Evolutionary conservation across 2,113 vertebrate species (phyloP).

Genomic region (Aix galericulata): DNA sequence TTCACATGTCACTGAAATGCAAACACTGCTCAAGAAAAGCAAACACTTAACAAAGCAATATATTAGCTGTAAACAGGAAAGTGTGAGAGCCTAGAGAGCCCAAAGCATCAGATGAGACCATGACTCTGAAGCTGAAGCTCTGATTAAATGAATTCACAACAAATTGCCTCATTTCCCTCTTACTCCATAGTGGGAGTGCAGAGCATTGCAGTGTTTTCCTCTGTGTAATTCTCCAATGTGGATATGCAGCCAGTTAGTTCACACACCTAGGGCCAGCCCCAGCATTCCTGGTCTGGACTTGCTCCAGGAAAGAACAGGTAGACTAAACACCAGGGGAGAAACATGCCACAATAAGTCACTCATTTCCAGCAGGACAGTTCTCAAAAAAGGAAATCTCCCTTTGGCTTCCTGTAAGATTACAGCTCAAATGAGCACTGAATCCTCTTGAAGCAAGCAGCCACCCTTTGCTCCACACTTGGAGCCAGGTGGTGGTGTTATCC

Average conservation of each 20-base stretch:
- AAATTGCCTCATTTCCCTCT: neutral
- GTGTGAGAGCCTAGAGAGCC: neutral
- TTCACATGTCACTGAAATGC: neutral
- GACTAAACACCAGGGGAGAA: neutral
- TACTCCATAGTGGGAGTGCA: neutral
- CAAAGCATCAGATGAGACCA: neutral
- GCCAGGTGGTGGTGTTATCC: neutral
- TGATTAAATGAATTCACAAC: neutral
- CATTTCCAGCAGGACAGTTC: neutral
- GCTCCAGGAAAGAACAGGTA: neutral
- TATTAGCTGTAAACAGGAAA: conserved; percentile 9
- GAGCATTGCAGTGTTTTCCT: neutral
- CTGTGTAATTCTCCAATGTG: neutral
- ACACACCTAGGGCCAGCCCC: neutral
- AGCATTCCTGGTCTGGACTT: neutral
- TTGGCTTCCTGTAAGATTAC: neutral
- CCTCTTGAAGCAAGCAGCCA: neutral
- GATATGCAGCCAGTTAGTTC: neutral
- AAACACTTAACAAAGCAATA: conserved; percentile 17
- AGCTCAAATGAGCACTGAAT: neutral
- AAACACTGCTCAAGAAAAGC: neutral
- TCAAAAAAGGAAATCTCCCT: neutral
- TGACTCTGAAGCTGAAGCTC: neutral
- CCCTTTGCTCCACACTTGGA: neutral
- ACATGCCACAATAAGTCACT: neutral